phyloP scores from a whole-genome alignment of 2,113 vertebrate species.

The Leucoraja erinaceus region DNA sequence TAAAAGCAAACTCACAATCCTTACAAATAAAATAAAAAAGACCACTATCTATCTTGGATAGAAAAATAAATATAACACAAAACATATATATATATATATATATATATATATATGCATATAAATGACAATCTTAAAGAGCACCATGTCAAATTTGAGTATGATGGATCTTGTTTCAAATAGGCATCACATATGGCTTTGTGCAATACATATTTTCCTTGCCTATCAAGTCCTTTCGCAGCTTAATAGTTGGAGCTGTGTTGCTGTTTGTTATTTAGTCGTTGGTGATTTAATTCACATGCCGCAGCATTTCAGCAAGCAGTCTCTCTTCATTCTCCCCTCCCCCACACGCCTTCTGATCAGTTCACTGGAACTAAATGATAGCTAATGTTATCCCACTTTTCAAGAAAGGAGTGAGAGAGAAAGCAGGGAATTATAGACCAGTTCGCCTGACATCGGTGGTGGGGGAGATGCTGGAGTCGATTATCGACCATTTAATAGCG shows the following conservation, averaged over 20 bases:
- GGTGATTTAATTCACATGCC: not conserved
- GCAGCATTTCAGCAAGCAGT: not conserved
- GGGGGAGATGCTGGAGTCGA: too few species aligned
- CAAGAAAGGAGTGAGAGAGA: too few species aligned
- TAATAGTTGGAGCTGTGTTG: not conserved
- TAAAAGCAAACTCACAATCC: not conserved
- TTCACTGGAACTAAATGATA: not conserved
- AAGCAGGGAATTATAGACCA: too few species aligned
- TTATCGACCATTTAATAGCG: too few species aligned
- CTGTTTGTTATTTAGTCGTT: not conserved
- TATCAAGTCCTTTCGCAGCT: not conserved
- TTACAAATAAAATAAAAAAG: not conserved
- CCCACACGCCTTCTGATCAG: not conserved
- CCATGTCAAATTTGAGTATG: not conserved
- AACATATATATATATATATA: not conserved
- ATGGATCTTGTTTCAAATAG: constrained; percentile 1
- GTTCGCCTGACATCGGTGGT: too few species aligned
- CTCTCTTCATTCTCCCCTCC: not conserved
- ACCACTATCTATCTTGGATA: not conserved
- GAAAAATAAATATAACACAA: not conserved
- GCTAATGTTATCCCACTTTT: too few species aligned
- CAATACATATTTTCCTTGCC: not conserved
- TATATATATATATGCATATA: not conserved
- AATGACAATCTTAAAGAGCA: not conserved
- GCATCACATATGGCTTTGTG: not conserved